phyloP scores from a whole-genome alignment of 2,797 vertebrate species.

The Sebastes nivosus region DNA sequence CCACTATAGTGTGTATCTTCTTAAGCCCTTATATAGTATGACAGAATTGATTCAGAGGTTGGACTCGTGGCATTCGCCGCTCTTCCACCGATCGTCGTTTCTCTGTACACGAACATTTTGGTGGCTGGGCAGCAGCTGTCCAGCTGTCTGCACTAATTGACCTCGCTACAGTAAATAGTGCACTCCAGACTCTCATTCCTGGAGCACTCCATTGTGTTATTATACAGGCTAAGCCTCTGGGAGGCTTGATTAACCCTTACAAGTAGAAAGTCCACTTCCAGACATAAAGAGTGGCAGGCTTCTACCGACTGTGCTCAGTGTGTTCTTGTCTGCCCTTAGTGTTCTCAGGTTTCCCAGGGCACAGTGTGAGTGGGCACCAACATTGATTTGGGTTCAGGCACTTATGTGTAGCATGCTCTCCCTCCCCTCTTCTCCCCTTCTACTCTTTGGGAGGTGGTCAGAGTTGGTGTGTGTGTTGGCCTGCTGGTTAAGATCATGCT shows the following conservation, averaged over 20 bases:
- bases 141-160: background rate
- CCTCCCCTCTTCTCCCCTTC: background rate
- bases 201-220: background rate
- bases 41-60: background rate
- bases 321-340: background rate
- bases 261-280: background rate
- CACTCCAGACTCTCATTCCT: too few relatives aligned
- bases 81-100: background rate
- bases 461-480: background rate
- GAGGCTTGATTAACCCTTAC: background rate
- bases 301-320: background rate
- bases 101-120: background rate
- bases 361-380: background rate
- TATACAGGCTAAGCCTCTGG: background rate
- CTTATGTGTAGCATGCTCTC: background rate
- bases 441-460: background rate
- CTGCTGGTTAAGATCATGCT: background rate
- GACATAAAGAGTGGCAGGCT: background rate
- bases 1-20: background rate
- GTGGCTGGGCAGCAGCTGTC: background rate
- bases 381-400: background rate
- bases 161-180: background rate
- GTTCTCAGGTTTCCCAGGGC: slow-evolving; percentile 23
- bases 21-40: background rate
- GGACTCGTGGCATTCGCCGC: background rate